phyloP scores from a whole-genome alignment of 2,113 vertebrate species.

The Arvicanthis niloticus region DNA sequence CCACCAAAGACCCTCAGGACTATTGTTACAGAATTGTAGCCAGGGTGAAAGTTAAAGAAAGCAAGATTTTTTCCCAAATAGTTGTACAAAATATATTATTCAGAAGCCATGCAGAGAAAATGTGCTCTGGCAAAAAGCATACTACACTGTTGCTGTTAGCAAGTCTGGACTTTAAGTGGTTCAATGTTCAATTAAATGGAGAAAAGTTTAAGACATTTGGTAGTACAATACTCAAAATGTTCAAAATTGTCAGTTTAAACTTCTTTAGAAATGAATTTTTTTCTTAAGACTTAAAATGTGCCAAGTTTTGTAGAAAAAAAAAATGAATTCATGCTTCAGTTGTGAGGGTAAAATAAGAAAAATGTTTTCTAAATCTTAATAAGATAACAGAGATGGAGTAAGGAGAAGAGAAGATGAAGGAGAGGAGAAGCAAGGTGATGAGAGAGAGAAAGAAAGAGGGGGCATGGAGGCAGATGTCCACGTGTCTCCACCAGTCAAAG shows the following conservation, averaged over 20 bases:
- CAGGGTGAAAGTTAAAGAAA: constrained; percentile 41
- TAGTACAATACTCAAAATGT: constrained; percentile 41
- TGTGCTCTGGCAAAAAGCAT: constrained; percentile 8
- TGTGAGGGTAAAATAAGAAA: constrained; percentile 72
- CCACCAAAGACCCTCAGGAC: constrained; percentile 39
- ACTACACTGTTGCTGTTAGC: constrained; percentile 32
- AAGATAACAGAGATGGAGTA: constrained; percentile 78
- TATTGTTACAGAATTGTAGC: constrained; percentile 37
- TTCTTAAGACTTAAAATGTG: constrained; percentile 60
- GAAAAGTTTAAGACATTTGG: constrained; percentile 45
- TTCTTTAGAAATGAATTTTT: constrained; percentile 65
- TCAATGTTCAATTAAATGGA: constrained; percentile 53
- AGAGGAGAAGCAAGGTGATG: too few species aligned
- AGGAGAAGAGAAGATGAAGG: too few species aligned
- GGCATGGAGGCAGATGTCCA: too few species aligned
- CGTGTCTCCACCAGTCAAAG: too few species aligned
- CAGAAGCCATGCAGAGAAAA: constrained; percentile 47
- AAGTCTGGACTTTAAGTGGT: constrained; percentile 30
- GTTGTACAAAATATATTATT: background rate
- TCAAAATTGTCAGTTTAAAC: constrained; percentile 50
- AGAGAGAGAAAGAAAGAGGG: too few species aligned
- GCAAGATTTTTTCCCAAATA: constrained; percentile 22
- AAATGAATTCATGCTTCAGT: constrained; percentile 34
- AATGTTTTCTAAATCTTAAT: constrained; percentile 78
- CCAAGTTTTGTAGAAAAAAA: constrained; percentile 51